Evolutionary conservation across 1,140 invertebrate species (phyloP), one percentile per base, ranked within the genome.

Genomic region (Varroa destructor): DNA sequence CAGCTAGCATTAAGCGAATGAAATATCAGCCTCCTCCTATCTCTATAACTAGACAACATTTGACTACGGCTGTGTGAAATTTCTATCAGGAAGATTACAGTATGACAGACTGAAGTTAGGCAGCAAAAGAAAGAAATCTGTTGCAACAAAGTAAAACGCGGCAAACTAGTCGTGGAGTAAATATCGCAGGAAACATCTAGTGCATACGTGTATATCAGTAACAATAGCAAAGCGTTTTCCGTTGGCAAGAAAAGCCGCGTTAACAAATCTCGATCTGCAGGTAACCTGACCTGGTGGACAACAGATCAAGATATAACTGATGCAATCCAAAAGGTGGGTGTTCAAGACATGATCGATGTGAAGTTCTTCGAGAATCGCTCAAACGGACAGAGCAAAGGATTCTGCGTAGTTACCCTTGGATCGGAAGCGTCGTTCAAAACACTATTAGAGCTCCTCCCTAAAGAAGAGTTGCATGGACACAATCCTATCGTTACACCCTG

Each of bases 331-430:
- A 86, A 86, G 74, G 83, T 97, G 75, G 95, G 94, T 37, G 88
- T 98, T 1, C 86, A 83, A 73, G 97, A 99, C 80, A 87, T 99
- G 75, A 84, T 95, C 74, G 97, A 99, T 79, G 92, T 99, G 12
- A 98, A 98, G 81, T 99, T 99, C 81, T 97, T 97, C 83, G 96
- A 99, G 82, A 99, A 99, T 82, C 86, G 96, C 76, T 90, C 91
- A 10, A 99, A 99, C 84, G 97, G 97, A 43, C 96, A 99, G 80
- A 97, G 93, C 0, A 99, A 99, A 84, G 97, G 97, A 43, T 95
- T 95, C 80, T 95, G 92, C 79, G 87, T 93, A 25, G 87, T 96
- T 75, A 90, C 90, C 1, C 82, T 97, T 64, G 90, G 89, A 12
- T 97, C 93, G 0, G 95, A 99, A 76, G 84, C 86, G 73, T 97